Percentiles rank a stretch among this genome's conserved stretches.
These are phyloP conservation scores for Hylaeus volcanicus DNA, from an alignment of 1,140 invertebrate species.

Conservation along the genomic window DNA sequence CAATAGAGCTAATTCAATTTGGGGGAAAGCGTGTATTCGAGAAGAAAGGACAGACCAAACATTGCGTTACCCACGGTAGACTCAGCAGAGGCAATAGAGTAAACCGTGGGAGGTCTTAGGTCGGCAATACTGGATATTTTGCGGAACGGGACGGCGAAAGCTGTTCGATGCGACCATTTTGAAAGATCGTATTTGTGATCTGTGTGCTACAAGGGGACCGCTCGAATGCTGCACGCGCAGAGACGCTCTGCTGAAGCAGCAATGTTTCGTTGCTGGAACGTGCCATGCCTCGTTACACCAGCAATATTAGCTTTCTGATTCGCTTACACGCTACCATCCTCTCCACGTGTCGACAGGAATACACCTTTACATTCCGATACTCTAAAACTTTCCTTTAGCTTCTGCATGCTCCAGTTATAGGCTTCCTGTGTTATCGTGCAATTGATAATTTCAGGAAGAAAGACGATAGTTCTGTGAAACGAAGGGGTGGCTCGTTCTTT, in stretches of 20 bases:
- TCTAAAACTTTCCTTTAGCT: too few species aligned
- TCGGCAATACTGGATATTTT: not conserved
- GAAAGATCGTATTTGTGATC: conserved; percentile 7
- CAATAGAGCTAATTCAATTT: conserved; percentile 6
- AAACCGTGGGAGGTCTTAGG: not conserved
- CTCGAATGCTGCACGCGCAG: conserved; percentile 16
- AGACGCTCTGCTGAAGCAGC: conserved; percentile 41
- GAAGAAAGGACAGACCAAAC: not conserved
- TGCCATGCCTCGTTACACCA: conserved; percentile 18
- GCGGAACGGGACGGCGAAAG: not conserved
- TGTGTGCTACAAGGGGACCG: not conserved
- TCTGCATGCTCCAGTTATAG: too few species aligned
- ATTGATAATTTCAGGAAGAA: too few species aligned
- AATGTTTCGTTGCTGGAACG: conserved; percentile 27
- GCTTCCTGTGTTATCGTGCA: too few species aligned
- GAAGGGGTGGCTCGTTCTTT: too few species aligned
- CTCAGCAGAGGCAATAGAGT: not conserved
- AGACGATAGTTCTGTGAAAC: too few species aligned
- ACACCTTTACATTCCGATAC: not conserved
- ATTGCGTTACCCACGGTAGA: not conserved
- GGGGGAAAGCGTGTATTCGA: not conserved
- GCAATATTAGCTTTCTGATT: conserved; percentile 46
- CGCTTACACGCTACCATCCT: conserved; percentile 35
- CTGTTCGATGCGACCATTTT: not conserved
- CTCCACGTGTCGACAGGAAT: not conserved